phyloP scores from a whole-genome alignment of 2,113 vertebrate species.

The Craseonycteris thonglongyai region DNA sequence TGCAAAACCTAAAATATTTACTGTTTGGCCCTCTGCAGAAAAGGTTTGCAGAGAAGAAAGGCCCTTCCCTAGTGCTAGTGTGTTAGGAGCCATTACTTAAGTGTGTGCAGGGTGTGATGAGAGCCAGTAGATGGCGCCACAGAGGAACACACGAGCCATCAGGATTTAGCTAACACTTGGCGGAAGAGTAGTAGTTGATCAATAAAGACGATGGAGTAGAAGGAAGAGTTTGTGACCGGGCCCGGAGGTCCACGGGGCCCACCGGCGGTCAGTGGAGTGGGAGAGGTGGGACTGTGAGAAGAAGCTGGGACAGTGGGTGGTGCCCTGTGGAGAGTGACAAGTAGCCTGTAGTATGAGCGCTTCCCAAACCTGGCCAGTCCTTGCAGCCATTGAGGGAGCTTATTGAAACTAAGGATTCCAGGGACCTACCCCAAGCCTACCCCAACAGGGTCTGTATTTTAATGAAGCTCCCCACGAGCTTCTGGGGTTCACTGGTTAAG shows the following conservation, averaged over 20 bases:
- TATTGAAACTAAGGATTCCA: background rate
- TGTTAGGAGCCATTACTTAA: background rate
- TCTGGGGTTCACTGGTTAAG: background rate
- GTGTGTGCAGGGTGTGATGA: no score
- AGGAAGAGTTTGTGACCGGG: background rate
- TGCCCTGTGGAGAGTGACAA: rapidly evolving
- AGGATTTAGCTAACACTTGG: background rate
- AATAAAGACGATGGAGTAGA: background rate
- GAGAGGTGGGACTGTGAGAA: background rate
- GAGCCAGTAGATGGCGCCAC: background rate
- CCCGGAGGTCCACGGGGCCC: background rate
- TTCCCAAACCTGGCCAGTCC: background rate
- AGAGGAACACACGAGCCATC: no score
- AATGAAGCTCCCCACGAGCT: background rate
- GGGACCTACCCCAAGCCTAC: background rate
- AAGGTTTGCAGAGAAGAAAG: background rate
- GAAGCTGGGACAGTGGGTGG: background rate
- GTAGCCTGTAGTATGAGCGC: background rate
- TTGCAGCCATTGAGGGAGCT: background rate
- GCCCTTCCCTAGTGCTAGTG: no score
- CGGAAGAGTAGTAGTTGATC: background rate
- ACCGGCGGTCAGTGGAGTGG: background rate
- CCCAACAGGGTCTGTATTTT: background rate
- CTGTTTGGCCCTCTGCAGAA: background rate
- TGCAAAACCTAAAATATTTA: background rate